Base-by-base conservation (phyloP, 2,797 vertebrate species). In the Scolopax rusticola region DNA sequence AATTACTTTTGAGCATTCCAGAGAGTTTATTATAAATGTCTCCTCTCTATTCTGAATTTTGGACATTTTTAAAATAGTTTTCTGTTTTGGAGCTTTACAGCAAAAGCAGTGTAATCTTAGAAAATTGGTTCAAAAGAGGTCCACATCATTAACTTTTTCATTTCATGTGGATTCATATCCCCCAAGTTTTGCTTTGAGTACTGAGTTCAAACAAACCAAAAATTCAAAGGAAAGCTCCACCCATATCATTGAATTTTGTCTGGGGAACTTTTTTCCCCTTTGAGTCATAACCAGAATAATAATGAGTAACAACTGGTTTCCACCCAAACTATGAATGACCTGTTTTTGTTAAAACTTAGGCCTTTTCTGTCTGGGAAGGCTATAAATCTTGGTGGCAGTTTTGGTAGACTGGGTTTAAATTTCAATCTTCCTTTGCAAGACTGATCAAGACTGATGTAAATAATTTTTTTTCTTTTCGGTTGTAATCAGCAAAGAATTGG, bases 241-340 rank as follows among this genome's bases (percentile, higher is more conserved):
- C 92, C 93, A 71, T 54, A 91, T 57, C 32, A 65, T 25, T 74
- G 74, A 90, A 89, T 89, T 96, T 90, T 92, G 53, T 90, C 68
- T 94, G 45, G 33, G 63, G 53, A 89, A 54, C 0, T 18, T 81
- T 93, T 91, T 95, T 87, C 38, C 16, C 38, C 19, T 87, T 84
- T 92, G 65, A 95, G 75, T 94, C 82, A 94, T 71, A 92, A 84
- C 68, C 87, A 93, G 33, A 73, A 75, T 77, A 90, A 83, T 93
- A 95, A 93, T 89, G 68, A 96, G 13, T 75, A 97, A 87, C 89
- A 89, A 93, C 84, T 96, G 78, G 41, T 95, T 93, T 91, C 76
- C 65, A 85, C 61, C 57, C 90, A 91, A 92, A 83, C 38, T 57
- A 83, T 61, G n/a, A 87, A 69, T 85, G 78, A 85, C 79, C 60